Evolutionary conservation across 1,140 invertebrate genomes (phyloP).

Genomic region (Drosophila quadrilineata): DNA sequence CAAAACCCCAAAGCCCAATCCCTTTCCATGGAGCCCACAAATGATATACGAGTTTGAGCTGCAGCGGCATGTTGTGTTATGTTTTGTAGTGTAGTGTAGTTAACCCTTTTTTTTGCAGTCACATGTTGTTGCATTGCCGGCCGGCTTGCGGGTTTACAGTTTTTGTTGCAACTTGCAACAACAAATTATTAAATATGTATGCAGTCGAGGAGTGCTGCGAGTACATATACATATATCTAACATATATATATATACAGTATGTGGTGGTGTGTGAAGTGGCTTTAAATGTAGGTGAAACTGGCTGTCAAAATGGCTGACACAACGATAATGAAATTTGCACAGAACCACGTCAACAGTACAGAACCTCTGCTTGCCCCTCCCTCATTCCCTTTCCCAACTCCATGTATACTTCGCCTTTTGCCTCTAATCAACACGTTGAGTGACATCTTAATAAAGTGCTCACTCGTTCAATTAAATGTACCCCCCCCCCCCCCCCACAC

Average conservation of each 20-base stretch:
- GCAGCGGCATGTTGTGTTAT: background rate
- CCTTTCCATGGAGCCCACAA: conserved; percentile 28
- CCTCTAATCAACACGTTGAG: conserved; percentile 59
- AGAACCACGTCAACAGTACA: conserved; percentile 46
- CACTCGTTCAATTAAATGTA: conserved; percentile 75
- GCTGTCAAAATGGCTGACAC: conserved; percentile 72
- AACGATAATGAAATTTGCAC: conserved; percentile 72
- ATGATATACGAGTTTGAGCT: conserved; percentile 66
- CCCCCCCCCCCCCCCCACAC: too few species aligned
- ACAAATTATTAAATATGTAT: conserved; percentile 63
- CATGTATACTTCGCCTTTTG: too few species aligned
- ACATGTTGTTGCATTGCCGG: conserved; percentile 3
- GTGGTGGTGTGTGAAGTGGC: conserved; percentile 36
- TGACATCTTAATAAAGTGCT: conserved; percentile 79
- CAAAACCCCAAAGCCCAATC: conserved; percentile 8
- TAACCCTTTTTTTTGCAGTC: conserved; percentile 21
- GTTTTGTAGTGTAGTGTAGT: conserved; percentile 24
- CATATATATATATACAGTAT: background rate
- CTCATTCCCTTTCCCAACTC: background rate
- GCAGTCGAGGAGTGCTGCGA: conserved; percentile 6
- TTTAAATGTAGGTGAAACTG: conserved; percentile 70
- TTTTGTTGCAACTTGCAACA: conserved; percentile 30
- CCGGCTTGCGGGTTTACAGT: conserved; percentile 24
- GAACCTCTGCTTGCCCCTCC: too few species aligned
- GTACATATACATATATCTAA: too few species aligned